Base-by-base conservation (phyloP, 2,113 vertebrate genomes). In the Agapornis roseicollis region DNA sequence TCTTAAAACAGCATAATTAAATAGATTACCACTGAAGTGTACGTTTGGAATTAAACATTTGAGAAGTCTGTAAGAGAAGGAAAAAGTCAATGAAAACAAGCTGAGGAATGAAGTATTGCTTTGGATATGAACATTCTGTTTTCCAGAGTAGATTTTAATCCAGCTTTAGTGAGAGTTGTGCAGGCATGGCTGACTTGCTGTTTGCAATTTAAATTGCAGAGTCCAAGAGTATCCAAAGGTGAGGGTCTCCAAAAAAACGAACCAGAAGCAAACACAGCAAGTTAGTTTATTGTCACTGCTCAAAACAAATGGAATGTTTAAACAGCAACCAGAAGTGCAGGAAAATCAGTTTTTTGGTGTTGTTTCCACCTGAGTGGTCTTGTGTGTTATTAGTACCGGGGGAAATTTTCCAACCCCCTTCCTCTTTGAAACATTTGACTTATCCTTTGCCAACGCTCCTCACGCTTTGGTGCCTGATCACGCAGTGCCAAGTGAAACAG, bases 401-500 rank as follows among this genome's bases (percentile, higher is more conserved):
- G 37, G 16, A 63, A 61, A 46, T 17, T 27, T 7, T 33, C 17
- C 25, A 9, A 7, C 13, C 20, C 19, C 41, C 8, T 49, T 44
- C 17, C 24, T 20, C 20, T 31, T 10, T 1, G 39, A n/a, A 77
- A 35, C 1, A 27, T 0, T 17, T 6, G 52, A 25, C 10, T 73
- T 47, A 10, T 1, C 31, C 52, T 39, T 27, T 6, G 87, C 52
- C 15, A 17, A 52, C 0, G 24, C 7, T 81, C 20, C 42, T 10
- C 6, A 3, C 55, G 1, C 27, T 19, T 13, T 1, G 27, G 58
- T 29, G 27, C 25, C 68, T 1, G 37, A 47, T 27, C 23, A 0
- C 20, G 46, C 68, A 68, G 52, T 6, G 35, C 66, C 47, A 23
- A 35, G 69, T 1, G 56, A 22, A 37, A 27, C 5, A 25, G 1